Evolutionary conservation across 2,113 vertebrate genomes (phyloP).

Genomic region (Cyanistes caeruleus): DNA sequence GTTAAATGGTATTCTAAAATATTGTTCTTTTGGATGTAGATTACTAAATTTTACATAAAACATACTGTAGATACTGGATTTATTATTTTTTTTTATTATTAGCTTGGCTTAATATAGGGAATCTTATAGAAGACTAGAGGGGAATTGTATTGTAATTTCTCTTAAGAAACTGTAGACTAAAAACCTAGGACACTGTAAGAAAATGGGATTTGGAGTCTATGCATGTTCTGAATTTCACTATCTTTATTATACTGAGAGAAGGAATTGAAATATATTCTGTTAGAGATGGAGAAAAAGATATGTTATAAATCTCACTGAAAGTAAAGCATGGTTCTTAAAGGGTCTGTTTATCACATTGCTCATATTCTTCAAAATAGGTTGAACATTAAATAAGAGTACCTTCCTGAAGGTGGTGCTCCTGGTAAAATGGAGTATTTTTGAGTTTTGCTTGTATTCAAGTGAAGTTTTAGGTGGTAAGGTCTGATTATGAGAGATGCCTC

Average conservation of each 20-base stretch:
- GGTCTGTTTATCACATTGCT: background rate
- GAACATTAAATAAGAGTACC: background rate
- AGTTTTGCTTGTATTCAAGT: background rate
- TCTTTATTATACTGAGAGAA: background rate
- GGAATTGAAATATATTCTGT: background rate
- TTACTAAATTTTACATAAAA: background rate
- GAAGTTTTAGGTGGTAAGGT: background rate
- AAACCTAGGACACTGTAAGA: background rate
- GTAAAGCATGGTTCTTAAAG: background rate
- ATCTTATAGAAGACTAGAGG: background rate
- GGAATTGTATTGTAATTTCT: background rate
- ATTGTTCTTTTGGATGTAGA: background rate
- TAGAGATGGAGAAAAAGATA: background rate
- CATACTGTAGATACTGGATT: background rate
- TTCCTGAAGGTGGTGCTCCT: background rate
- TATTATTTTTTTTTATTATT: background rate
- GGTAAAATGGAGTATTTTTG: background rate
- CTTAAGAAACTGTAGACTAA: background rate
- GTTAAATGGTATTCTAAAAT: background rate
- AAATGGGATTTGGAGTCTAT: background rate
- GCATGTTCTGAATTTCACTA: background rate
- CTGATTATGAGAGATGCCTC: background rate
- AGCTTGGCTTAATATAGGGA: background rate
- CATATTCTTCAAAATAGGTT: background rate
- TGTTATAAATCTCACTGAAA: background rate